phyloP scores from a whole-genome alignment of 2,888 invertebrate genomes.

The Thalpophila matura region DNA sequence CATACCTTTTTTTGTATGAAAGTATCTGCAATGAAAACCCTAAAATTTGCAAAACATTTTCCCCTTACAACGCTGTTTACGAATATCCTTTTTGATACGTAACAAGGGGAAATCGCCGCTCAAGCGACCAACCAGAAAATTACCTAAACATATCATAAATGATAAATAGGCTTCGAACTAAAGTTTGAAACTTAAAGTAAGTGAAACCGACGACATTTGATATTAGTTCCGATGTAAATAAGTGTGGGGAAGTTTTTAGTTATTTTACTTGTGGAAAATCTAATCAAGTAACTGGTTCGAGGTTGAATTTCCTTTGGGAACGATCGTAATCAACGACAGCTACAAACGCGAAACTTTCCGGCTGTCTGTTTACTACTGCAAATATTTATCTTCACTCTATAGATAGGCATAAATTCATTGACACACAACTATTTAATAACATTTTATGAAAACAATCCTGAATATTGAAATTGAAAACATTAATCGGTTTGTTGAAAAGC shows the following conservation, averaged over 20 bases:
- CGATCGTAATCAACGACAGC: slow-evolving; percentile 54
- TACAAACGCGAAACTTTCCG: slow-evolving; percentile 38
- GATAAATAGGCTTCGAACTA: slow-evolving; percentile 23
- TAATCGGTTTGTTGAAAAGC: not conserved
- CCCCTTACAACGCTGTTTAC: slow-evolving; percentile 32
- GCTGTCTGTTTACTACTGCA: slow-evolving; percentile 40
- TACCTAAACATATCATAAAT: slow-evolving; percentile 49
- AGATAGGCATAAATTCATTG: not conserved
- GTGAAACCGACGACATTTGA: slow-evolving; percentile 39
- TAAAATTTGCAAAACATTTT: slow-evolving; percentile 34
- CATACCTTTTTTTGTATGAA: slow-evolving; percentile 24
- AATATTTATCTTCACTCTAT: not conserved
- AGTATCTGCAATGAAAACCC: slow-evolving; percentile 32
- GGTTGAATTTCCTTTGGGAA: slow-evolving; percentile 55
- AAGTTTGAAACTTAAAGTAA: slow-evolving; percentile 41
- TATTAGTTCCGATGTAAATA: slow-evolving; percentile 39
- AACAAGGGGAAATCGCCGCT: slow-evolving; percentile 31
- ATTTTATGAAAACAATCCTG: not conserved
- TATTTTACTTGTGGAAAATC: slow-evolving; percentile 46
- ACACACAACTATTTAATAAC: not conserved
- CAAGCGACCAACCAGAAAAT: slow-evolving; percentile 53
- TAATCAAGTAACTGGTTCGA: slow-evolving; percentile 46
- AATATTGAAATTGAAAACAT: not conserved
- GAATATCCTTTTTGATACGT: slow-evolving; percentile 22
- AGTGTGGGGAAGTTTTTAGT: slow-evolving; percentile 35